phyloP scores from a whole-genome alignment of 2,113 vertebrate species.

The Alexandromys fortis region DNA sequence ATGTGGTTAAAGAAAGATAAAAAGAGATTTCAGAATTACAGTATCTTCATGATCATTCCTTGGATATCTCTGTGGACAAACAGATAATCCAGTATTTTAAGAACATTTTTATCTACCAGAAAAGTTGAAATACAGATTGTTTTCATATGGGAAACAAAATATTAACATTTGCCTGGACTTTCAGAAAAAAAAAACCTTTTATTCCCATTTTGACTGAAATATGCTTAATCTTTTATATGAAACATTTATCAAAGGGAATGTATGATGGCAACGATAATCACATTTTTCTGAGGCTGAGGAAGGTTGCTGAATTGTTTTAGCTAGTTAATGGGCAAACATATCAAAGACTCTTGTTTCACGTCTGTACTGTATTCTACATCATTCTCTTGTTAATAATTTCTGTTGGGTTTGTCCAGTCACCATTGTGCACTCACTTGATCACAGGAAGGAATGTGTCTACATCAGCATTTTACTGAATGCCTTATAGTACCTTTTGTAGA shows the following conservation, averaged over 20 bases:
- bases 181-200: background rate
- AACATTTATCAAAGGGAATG: background rate
- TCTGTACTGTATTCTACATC: background rate
- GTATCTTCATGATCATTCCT: background rate
- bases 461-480: background rate
- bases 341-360: background rate
- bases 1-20: background rate
- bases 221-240: background rate
- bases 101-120: background rate
- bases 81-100: background rate
- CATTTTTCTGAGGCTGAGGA: background rate
- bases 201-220: background rate
- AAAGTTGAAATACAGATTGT: background rate
- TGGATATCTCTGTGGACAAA: background rate
- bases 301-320: background rate
- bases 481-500: background rate
- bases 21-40: background rate
- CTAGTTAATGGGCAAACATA: background rate
- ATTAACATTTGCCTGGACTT: background rate
- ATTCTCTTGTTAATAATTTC: background rate
- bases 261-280: background rate
- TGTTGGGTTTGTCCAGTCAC: background rate
- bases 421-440: background rate
- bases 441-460: background rate
- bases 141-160: background rate